Base-by-base conservation (phyloP, 1,140 invertebrate species). In the Hesperophylax magnus region DNA sequence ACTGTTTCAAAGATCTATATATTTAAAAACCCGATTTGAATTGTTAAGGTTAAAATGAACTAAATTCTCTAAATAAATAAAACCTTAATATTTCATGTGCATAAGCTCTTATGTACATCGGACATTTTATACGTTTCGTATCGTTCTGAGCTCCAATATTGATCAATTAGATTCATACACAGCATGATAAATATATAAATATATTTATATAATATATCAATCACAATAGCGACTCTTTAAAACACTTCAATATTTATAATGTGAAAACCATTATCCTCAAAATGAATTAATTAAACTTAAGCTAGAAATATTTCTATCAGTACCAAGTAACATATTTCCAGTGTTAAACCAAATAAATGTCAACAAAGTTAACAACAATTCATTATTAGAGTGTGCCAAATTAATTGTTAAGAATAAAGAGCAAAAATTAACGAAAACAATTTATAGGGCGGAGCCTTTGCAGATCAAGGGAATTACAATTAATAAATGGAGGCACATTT, bases 161-260 rank as follows among this genome's bases (percentile, higher is more conserved):
- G 65, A 79, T 47, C 24, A 52, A 78, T 56, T 79, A 56, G 34
- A 79, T 79, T 79, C 78, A 79, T 79, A 79, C 78, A 79, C 78
- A 79, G 78, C 78, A 79, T 79, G 78, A 79, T 72, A 79, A 79
- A 71, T 79, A 79, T 79, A 72, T 53, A 78, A 65, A 67, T 78
- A 72, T 69, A 69, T 47, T 75, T 63, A 47, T 78, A 78, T 60
- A 74, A 72, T 72, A 79, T 79, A 60, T 79, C 78, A 79, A 79
- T 79, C 78, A 79, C 78, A 79, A 79, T 79, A 79, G 69, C 52
- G 78, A 79, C 78, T 79, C 61, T 74, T 65, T 79, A 79, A 31
- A 72, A 47, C 39, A 47, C 39, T 47, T 47, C 39, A 47, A 47
- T 47, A 47, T 47, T 47, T 47, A 47, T 22, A 39, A 58, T 77